A percentile compares a stretch with the other conserved stretches of the same genome.
These are phyloP conservation scores for Danaus chrysippus DNA, from an alignment of 2,888 invertebrate species.

Conservation along the genomic window DNA sequence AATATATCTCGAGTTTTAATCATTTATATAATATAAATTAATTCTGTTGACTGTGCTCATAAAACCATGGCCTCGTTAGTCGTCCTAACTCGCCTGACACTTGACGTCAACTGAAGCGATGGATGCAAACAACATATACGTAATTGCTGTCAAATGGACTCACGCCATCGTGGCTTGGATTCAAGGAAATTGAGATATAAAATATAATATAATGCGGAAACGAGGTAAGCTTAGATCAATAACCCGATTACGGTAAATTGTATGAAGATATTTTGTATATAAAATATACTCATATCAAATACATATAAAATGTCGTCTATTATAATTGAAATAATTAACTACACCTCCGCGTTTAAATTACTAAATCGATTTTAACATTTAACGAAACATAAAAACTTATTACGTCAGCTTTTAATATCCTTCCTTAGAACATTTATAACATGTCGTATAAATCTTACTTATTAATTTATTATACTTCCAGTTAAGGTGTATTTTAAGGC, in stretches of 20 bases:
- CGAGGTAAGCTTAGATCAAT: neutral
- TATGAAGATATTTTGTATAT: neutral
- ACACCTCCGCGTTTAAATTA: no score
- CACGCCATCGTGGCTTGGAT: neutral
- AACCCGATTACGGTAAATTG: neutral
- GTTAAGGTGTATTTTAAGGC: neutral
- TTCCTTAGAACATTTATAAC: neutral
- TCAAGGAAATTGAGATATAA: slow-evolving; percentile 2
- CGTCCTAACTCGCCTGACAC: slow-evolving; percentile 37
- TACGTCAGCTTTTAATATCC: no score
- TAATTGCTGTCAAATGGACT: slow-evolving; percentile 35
- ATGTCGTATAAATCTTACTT: neutral
- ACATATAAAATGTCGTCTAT: no score
- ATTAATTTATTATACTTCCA: slow-evolving; percentile 3
- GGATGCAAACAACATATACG: slow-evolving; percentile 35
- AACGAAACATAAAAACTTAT: no score
- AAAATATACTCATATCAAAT: no score
- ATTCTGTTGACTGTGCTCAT: neutral
- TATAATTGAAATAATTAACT: no score
- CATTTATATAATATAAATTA: no score
- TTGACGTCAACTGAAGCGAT: slow-evolving; percentile 46
- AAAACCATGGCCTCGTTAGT: slow-evolving; percentile 24
- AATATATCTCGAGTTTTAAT: no score
- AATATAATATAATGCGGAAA: neutral
- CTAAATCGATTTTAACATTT: no score